Base-by-base conservation (phyloP, 2,888 invertebrate genomes). In the Bursaphelenchus okinawaensis region DNA sequence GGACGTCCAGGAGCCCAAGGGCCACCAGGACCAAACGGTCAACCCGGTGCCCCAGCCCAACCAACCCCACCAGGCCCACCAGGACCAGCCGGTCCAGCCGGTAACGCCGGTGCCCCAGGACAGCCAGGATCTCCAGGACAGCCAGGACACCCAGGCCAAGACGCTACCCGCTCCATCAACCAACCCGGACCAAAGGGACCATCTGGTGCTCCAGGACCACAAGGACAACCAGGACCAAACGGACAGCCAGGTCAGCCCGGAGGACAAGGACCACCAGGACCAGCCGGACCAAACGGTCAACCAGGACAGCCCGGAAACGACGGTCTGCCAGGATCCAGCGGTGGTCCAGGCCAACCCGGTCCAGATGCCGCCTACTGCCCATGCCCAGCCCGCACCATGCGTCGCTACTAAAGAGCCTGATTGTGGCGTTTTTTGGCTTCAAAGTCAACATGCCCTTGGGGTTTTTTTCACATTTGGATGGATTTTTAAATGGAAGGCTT, bases 321-420 rank as follows among this genome's bases (percentile, higher is more conserved):
- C 52, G 76, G 76, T 69, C 60, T 62, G 12, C 73, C 74, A 66
- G 76, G 76, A 69, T 62, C 66, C 59, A 65, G 73, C 51, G 76
- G 76, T 66, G 52, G 57, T 8, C 55, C 65, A 31, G 77, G 77
- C 64, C 68, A 72, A 55, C 68, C 70, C 54, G 76, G 76, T 65
- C 63, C 62, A 20, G 70, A 73, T 65, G 76, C 40, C 40, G 40
- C 40, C 40, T 40, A 40, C 40, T 40, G 40, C 6, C 40, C 40
- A 12, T 40, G 40, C 40, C 40, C 40, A 40, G 40, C 40, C n/a
- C 40, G 40, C n/a, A 40, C 40, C 40, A 40, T 40, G 16, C 40
- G 40, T 40, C 40, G 40, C n/a, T 40, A 16, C 40, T 40, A 40
- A n/a, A n/a, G n/a, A 40, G 40, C 40, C 16, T 40, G 40, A 40